These are phyloP conservation scores for Uromys caudimaculatus DNA, from an alignment of 2,797 vertebrate species.

Conservation along the genomic window DNA sequence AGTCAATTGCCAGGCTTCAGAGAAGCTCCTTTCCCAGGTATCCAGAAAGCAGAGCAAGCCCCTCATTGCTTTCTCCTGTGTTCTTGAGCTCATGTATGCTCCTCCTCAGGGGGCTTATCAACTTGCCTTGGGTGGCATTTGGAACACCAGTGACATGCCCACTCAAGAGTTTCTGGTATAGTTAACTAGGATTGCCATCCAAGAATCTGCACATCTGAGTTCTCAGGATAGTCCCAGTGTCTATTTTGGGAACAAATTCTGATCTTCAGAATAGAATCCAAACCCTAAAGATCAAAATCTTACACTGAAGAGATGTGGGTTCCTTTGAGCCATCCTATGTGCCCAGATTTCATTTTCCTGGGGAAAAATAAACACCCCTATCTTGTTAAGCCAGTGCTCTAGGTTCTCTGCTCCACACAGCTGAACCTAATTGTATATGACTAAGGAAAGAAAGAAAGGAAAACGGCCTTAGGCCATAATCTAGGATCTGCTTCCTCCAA, in stretches of 20 bases:
- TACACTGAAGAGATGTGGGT: not conserved
- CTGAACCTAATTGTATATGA: not conserved
- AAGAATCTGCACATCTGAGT: not conserved
- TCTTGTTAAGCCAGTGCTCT: not conserved
- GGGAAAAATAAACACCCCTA: not conserved
- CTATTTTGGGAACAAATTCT: not conserved
- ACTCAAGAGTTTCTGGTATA: not conserved
- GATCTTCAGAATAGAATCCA: not conserved
- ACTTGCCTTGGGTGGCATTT: not conserved
- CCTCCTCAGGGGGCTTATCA: not conserved
- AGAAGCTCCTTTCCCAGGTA: not conserved
- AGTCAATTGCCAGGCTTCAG: not conserved
- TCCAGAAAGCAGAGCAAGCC: no score
- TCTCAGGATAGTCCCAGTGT: not conserved
- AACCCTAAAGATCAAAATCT: not conserved
- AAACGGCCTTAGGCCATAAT: not conserved
- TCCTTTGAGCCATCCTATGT: not conserved
- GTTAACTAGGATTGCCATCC: no score
- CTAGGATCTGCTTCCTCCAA: constrained; percentile 6
- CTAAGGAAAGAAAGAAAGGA: not conserved
- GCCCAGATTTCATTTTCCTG: constrained; percentile 10
- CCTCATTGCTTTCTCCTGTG: not conserved
- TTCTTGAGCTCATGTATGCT: not conserved
- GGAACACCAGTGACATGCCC: accelerated
- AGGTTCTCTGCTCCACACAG: not conserved